phyloP scores from a whole-genome alignment of 2,888 invertebrate genomes.

The Steinernema scapterisci region DNA sequence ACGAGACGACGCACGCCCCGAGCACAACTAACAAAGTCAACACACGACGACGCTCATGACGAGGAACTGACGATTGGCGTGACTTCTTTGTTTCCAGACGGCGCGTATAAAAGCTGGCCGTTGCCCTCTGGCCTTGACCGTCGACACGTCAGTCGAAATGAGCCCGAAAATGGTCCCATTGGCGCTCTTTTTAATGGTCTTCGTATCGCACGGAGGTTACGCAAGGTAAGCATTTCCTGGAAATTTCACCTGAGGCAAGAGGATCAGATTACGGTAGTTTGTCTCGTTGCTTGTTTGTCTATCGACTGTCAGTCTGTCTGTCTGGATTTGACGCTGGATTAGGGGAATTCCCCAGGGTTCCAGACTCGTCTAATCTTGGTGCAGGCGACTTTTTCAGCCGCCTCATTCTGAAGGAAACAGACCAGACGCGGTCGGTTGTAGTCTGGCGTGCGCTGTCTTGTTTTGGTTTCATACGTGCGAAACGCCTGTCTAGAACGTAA shows the following conservation, averaged over 20 bases:
- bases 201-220: not conserved
- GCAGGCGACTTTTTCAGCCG: too few relatives aligned
- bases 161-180: not conserved
- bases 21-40: not conserved
- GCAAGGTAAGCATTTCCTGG: conserved; percentile 2
- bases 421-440: too few relatives aligned
- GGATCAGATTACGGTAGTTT: not conserved
- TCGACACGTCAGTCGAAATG: not conserved
- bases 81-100: conserved; percentile 14
- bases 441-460: too few relatives aligned
- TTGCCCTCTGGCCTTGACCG: conserved; percentile 1
- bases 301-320: not conserved
- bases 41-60: not conserved
- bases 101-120: not conserved
- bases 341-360: too few relatives aligned
- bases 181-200: not conserved
- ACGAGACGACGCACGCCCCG: not conserved
- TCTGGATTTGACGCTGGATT: too few relatives aligned
- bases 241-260: not conserved
- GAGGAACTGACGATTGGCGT: not conserved
- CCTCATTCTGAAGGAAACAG: too few relatives aligned
- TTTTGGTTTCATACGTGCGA: too few relatives aligned
- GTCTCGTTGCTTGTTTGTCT: not conserved
- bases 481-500: too few relatives aligned
- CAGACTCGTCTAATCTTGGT: too few relatives aligned